A percentile compares a stretch with the other conserved stretches of the same genome.
phyloP scores from a whole-genome alignment of 2,113 vertebrate genomes.

The Corythornis madagascariensis region DNA sequence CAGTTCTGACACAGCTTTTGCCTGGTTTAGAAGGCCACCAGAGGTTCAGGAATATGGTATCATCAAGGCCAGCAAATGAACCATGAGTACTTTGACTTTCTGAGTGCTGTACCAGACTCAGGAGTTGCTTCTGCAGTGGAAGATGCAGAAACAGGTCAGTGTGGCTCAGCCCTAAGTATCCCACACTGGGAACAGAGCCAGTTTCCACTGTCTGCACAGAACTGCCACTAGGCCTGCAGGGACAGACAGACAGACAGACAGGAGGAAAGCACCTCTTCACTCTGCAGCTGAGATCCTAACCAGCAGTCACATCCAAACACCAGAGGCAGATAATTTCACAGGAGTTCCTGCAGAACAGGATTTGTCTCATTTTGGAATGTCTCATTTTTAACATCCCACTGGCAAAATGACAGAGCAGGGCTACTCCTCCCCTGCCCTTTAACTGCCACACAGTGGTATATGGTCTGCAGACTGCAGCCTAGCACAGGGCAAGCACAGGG shows the following conservation, averaged over 20 bases:
- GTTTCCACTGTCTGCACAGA: background rate
- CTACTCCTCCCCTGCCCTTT: background rate
- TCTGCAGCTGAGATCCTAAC: background rate
- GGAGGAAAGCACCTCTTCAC: background rate
- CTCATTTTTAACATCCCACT: background rate
- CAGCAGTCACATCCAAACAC: background rate
- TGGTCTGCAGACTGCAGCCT: too few relatives aligned
- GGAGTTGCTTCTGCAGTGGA: background rate
- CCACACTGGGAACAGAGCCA: background rate
- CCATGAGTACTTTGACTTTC: background rate
- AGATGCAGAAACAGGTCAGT: background rate
- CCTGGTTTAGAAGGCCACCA: background rate
- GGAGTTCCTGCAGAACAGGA: background rate
- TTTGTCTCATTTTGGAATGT: accelerated
- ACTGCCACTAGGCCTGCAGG: accelerated
- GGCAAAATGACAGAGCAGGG: background rate
- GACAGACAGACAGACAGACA: too few relatives aligned
- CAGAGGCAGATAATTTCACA: accelerated
- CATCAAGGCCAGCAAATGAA: background rate
- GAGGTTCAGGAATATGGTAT: too few relatives aligned
- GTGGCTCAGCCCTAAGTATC: accelerated
- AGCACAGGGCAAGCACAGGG: background rate
- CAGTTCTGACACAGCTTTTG: background rate
- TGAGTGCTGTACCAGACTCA: accelerated
- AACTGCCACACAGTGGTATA: accelerated